These are phyloP conservation scores for Megathymus violae DNA, from an alignment of 1,140 invertebrate genomes.

Conservation along the genomic window DNA sequence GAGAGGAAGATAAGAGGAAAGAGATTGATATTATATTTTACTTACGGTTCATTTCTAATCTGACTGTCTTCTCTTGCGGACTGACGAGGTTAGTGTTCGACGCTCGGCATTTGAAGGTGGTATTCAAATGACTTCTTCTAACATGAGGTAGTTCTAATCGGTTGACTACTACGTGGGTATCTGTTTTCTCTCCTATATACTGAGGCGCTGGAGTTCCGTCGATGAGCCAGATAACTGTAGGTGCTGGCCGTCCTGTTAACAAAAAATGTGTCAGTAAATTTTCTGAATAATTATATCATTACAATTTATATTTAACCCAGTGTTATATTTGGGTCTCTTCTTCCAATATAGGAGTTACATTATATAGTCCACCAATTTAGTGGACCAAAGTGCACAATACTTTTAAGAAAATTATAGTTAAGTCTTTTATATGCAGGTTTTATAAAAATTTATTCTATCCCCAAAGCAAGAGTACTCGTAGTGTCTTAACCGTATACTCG, in stretches of 20 bases:
- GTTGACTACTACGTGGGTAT: constrained; percentile 91
- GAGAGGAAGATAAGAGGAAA: not conserved
- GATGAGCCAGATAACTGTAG: constrained; percentile 90
- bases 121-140: constrained; percentile 90
- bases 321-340: no score
- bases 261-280: no score
- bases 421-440: no score
- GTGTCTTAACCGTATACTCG: no score
- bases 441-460: no score
- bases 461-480: no score
- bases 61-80: constrained; percentile 90
- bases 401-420: no score
- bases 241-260: constrained; percentile 90
- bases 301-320: no score
- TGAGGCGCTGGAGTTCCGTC: constrained; percentile 88
- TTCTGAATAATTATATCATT: no score
- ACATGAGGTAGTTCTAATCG: constrained; percentile 89
- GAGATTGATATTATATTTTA: constrained; percentile 48
- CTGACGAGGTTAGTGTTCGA: constrained; percentile 93
- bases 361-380: no score
- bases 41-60: constrained; percentile 92
- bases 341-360: no score
- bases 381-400: no score
- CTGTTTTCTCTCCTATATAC: constrained; percentile 85
- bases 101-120: constrained; percentile 93